A percentile compares a stretch with the other conserved stretches of the same genome.
Evolutionary conservation across 2,888 invertebrate genomes (phyloP).

Genomic region (Dolichopus griseipennis): DNA sequence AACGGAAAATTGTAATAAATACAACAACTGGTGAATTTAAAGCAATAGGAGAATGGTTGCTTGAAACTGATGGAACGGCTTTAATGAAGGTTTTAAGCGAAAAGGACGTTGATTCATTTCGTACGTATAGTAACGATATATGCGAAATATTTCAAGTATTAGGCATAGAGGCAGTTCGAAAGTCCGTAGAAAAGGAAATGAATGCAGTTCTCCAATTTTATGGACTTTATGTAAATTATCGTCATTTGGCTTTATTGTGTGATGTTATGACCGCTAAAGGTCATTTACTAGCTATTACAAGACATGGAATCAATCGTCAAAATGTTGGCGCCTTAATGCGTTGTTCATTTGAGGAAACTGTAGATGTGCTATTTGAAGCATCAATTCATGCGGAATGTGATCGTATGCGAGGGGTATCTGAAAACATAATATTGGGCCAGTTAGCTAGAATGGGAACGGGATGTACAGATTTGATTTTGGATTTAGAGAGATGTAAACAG

Average conservation of each 20-base stretch:
- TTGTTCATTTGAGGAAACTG: slow-evolving; percentile 95
- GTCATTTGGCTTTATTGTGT: slow-evolving; percentile 92
- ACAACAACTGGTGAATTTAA: slow-evolving; percentile 88
- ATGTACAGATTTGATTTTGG: slow-evolving; percentile 86
- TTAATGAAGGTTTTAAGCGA: slow-evolving; percentile 91
- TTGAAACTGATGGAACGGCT: slow-evolving; percentile 96
- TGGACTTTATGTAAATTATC: slow-evolving; percentile 96
- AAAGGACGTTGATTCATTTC: slow-evolving; percentile 92
- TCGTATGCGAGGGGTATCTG: slow-evolving; percentile 91
- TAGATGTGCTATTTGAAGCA: slow-evolving; percentile 91
- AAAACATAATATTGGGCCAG: slow-evolving; percentile 96
- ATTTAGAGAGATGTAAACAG: slow-evolving; percentile 91
- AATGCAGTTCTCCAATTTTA: slow-evolving; percentile 96
- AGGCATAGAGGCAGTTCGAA: slow-evolving; percentile 95
- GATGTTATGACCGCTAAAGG: slow-evolving; percentile 99
- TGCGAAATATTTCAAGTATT: slow-evolving; percentile 92
- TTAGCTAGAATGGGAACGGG: slow-evolving; percentile 87
- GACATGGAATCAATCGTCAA: slow-evolving; percentile 95
- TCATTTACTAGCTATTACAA: slow-evolving; percentile 97
- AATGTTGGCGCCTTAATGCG: slow-evolving; percentile 95
- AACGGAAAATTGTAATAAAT: slow-evolving; percentile 88
- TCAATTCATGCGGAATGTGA: slow-evolving; percentile 92
- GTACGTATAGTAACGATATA: slow-evolving; percentile 95
- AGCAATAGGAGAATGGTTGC: slow-evolving; percentile 90
- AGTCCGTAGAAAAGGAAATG: slow-evolving; percentile 97